Percentiles rank a stretch among this genome's conserved stretches.
Conservation (phyloP, 2,113 vertebrate species). For the Thamnaconus septentrionalis region DNA sequence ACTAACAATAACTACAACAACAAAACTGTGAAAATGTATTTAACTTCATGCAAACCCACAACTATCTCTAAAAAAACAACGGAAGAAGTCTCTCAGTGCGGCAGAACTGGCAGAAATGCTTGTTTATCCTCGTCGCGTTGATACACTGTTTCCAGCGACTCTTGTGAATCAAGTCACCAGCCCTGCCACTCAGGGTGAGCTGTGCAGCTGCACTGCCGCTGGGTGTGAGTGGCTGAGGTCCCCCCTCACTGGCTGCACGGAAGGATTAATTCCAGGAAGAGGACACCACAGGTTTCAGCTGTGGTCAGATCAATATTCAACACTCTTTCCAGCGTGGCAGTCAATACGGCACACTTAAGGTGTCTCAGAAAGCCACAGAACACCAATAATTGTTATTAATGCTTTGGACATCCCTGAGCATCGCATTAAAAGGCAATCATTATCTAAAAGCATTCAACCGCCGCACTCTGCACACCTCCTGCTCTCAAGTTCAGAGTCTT, state of each 20-base stretch:
- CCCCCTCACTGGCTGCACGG: slow-evolving; percentile 28
- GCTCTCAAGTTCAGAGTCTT: neutral
- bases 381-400: slow-evolving; percentile 78
- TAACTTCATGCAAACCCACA: too few species aligned
- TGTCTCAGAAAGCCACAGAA: slow-evolving; percentile 72
- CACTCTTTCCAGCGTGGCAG: slow-evolving; percentile 66
- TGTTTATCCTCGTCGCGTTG: too few species aligned
- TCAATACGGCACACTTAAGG: slow-evolving; percentile 77
- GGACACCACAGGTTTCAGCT: slow-evolving; percentile 62
- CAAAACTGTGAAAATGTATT: too few species aligned
- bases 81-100: too few species aligned
- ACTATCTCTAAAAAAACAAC: too few species aligned
- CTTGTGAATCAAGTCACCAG: too few species aligned
- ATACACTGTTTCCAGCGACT: too few species aligned
- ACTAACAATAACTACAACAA: too few species aligned
- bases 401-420: slow-evolving; percentile 51
- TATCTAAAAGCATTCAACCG: slow-evolving; percentile 34
- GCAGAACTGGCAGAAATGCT: too few species aligned
- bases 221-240: slow-evolving; percentile 28
- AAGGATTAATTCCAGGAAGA: slow-evolving; percentile 66
- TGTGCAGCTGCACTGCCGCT: slow-evolving; percentile 17
- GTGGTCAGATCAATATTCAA: slow-evolving; percentile 72
- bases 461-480: slow-evolving; percentile 9
- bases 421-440: slow-evolving; percentile 52
- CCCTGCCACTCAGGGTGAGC: too few species aligned